Conservation (phyloP, 2,888 invertebrate species). For the Protonemura montana region DNA sequence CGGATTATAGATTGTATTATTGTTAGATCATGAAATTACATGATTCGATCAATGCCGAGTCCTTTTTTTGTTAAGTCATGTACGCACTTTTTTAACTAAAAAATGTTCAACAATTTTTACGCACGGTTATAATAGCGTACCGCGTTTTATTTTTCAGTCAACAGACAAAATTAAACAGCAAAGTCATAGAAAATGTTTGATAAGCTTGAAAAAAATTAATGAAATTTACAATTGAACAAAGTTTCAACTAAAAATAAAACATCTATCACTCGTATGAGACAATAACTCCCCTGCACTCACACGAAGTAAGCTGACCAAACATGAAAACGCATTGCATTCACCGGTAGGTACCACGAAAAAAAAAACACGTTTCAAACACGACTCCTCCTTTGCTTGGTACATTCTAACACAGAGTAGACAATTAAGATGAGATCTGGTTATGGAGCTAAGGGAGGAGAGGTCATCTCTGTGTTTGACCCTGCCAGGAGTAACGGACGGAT, state of each 20-base stretch:
- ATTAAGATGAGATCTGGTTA: conserved; percentile 7
- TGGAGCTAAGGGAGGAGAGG: conserved; percentile 7
- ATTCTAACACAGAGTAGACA: not conserved
- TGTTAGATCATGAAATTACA: too few relatives aligned
- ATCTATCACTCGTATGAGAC: not conserved
- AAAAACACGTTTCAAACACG: not conserved
- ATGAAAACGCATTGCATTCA: not conserved
- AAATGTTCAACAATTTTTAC: too few relatives aligned
- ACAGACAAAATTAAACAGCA: too few relatives aligned
- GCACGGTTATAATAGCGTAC: too few relatives aligned
- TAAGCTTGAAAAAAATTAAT: too few relatives aligned
- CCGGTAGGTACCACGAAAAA: not conserved
- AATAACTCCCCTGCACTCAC: not conserved
- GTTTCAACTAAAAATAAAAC: not conserved
- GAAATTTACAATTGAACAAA: too few relatives aligned
- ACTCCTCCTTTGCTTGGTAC: not conserved
- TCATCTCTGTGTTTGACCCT: not conserved
- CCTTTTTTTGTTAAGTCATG: too few relatives aligned
- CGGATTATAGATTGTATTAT: too few relatives aligned
- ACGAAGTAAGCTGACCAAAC: not conserved
- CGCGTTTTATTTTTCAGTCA: too few relatives aligned
- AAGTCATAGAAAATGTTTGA: too few relatives aligned
- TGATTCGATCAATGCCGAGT: too few relatives aligned
- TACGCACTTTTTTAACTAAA: too few relatives aligned
- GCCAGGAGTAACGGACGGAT: not conserved